A percentile compares a stretch with the other conserved stretches of the same genome.
Evolutionary conservation across 2,797 vertebrate genomes (phyloP).

Genomic region (Neostethus bicornis): DNA sequence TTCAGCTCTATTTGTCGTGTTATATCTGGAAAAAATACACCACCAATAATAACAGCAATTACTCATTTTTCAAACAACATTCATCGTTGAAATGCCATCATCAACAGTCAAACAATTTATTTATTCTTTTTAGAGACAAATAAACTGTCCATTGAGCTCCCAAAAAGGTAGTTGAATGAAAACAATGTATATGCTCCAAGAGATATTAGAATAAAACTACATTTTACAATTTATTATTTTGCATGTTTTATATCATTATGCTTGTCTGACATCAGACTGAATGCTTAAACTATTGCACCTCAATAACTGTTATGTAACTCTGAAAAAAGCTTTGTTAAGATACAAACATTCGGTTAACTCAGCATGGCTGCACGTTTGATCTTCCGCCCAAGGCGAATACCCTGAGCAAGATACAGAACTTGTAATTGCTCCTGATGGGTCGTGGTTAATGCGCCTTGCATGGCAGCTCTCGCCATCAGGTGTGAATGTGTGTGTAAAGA

Average conservation of each 20-base stretch:
- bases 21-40: too few species aligned
- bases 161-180: neutral
- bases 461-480: too few species aligned
- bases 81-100: too few species aligned
- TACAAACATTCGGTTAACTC: neutral
- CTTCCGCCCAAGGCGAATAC: too few species aligned
- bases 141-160: neutral
- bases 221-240: neutral
- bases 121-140: neutral
- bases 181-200: neutral
- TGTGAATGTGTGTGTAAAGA: too few species aligned
- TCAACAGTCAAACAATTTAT: neutral
- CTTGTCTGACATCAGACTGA: neutral
- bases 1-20: neutral
- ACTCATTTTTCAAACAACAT: neutral
- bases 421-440: too few species aligned
- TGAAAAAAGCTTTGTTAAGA: too few species aligned
- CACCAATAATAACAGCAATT: too few species aligned
- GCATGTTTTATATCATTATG: neutral
- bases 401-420: too few species aligned
- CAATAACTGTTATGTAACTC: neutral
- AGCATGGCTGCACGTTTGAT: neutral
- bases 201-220: neutral
- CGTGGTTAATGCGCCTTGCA: too few species aligned
- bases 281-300: neutral